These are phyloP conservation scores for Chaunax sp. DNA, from an alignment of 2,797 vertebrate genomes.

Conservation along the genomic window DNA sequence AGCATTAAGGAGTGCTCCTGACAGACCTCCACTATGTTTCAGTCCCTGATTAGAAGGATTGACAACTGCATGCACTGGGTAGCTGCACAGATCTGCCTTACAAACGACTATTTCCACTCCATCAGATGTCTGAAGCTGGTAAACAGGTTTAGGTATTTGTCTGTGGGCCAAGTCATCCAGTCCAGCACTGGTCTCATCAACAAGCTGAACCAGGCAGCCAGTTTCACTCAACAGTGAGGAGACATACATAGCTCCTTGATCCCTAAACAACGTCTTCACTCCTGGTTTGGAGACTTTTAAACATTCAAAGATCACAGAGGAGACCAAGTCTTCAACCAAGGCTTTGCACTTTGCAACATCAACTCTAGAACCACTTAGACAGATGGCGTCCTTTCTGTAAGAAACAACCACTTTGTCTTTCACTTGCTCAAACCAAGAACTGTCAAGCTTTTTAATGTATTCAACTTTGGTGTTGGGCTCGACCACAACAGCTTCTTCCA, in stretches of 20 bases:
- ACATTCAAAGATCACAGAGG: constrained; percentile 64
- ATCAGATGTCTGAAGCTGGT: constrained; percentile 53
- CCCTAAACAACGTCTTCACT: constrained; percentile 81
- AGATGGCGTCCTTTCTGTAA: constrained; percentile 72
- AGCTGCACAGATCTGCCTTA: constrained; percentile 83
- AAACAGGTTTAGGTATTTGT: constrained; percentile 12
- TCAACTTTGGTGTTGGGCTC: constrained; percentile 59
- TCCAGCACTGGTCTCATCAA: constrained; percentile 46
- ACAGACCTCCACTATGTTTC: constrained; percentile 76
- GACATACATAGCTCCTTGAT: constrained; percentile 66
- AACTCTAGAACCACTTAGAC: constrained; percentile 81
- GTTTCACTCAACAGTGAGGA: constrained; percentile 53
- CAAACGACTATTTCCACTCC: constrained; percentile 82
- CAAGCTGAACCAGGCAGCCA: constrained; percentile 82
- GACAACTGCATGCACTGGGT: constrained; percentile 84
- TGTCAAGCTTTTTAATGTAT: constrained; percentile 78
- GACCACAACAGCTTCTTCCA: constrained; percentile 71
- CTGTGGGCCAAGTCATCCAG: constrained; percentile 4
- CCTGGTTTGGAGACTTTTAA: constrained; percentile 81
- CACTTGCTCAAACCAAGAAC: constrained; percentile 46
- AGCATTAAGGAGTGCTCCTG: constrained; percentile 75
- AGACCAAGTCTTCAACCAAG: constrained; percentile 56
- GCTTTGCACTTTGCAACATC: constrained; percentile 65
- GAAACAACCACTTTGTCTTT: constrained; percentile 68
- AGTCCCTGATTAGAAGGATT: constrained; percentile 79